These are phyloP conservation scores for Melangyna quadrimaculata DNA, from an alignment of 2,888 invertebrate genomes.

Conservation along the genomic window DNA sequence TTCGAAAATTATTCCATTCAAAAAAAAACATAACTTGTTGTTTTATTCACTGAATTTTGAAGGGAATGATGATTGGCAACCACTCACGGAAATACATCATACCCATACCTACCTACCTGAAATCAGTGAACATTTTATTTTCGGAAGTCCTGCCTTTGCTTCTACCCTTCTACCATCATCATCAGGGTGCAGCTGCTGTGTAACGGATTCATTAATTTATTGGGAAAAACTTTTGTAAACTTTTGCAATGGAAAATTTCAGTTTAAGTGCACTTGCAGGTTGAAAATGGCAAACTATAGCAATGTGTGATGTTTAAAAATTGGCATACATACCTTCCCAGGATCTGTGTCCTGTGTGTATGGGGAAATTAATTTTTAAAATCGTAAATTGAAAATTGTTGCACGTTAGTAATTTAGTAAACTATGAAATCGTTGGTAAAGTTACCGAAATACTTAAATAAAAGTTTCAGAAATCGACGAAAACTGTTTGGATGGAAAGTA, in stretches of 20 bases:
- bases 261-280: constrained; percentile 30
- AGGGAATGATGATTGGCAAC: constrained; percentile 4
- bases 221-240: constrained; percentile 4
- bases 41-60: neutral
- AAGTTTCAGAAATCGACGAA: neutral
- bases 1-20: constrained; percentile 10
- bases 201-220: constrained; percentile 24
- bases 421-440: neutral
- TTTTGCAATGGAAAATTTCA: constrained; percentile 9
- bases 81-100: neutral
- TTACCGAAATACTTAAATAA: no score
- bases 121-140: constrained; percentile 2
- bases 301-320: constrained; percentile 16
- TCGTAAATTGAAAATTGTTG: constrained; percentile 17
- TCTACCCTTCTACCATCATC: neutral
- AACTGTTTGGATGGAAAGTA: neutral
- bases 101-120: neutral
- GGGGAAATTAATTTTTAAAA: constrained; percentile 32
- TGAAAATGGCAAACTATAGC: neutral
- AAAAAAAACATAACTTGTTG: neutral
- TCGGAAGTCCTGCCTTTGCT: neutral
- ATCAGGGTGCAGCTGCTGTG: neutral
- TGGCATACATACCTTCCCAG: neutral
- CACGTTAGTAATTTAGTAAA: neutral
- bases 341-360: neutral